Evolutionary conservation across 1,140 invertebrate species (phyloP).

Genomic region (Drosophila bipectinata): DNA sequence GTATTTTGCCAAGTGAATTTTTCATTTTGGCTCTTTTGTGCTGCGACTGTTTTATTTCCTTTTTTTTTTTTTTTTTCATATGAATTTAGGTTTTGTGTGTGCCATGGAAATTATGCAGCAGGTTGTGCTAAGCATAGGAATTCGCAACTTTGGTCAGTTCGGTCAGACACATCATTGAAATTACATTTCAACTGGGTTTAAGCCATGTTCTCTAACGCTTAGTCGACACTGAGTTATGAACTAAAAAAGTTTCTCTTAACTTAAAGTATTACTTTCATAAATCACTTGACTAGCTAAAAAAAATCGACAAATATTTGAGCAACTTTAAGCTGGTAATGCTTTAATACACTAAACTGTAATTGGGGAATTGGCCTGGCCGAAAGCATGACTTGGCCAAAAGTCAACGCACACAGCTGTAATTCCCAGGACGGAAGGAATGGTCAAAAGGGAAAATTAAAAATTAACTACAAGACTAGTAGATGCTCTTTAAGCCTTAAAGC

Average conservation of each 20-base stretch:
- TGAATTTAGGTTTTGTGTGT: constrained; percentile 5
- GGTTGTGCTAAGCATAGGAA: constrained; percentile 18
- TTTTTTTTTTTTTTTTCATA: constrained; percentile 14
- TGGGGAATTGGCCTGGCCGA: constrained; percentile 48
- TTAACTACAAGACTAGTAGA: not conserved
- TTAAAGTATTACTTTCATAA: constrained; percentile 1
- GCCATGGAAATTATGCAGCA: constrained; percentile 21
- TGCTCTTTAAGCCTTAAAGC: not conserved
- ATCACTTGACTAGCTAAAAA: not conserved
- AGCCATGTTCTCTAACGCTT: not conserved
- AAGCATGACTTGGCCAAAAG: constrained; percentile 31
- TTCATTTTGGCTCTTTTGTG: constrained; percentile 15
- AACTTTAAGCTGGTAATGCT: constrained; percentile 34
- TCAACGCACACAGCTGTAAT: constrained; percentile 15
- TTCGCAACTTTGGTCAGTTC: constrained; percentile 1
- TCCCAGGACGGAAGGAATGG: not conserved
- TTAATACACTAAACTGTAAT: constrained; percentile 59
- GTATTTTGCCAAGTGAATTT: constrained; percentile 36
- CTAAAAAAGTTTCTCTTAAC: not conserved
- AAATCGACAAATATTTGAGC: constrained; percentile 17
- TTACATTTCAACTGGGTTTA: not conserved
- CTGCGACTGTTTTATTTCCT: not conserved
- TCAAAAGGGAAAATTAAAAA: not conserved
- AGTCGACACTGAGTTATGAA: not conserved
- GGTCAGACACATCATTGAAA: constrained; percentile 6